Conservation (phyloP, 2,888 invertebrate genomes). For the Drosophila flavopinicola region DNA sequence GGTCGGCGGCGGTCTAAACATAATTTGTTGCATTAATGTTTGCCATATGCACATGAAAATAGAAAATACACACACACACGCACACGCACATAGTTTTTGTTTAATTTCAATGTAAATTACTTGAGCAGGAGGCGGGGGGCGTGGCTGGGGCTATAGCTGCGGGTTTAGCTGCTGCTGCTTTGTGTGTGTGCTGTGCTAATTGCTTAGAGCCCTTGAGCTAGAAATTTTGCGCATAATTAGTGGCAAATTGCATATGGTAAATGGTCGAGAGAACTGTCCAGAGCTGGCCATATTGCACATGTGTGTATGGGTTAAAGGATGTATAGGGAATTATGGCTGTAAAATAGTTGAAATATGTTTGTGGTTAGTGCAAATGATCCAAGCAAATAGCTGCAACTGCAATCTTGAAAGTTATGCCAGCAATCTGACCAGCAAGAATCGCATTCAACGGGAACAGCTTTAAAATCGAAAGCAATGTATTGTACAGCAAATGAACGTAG, state of each 20-base stretch:
- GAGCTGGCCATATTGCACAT: conserved; percentile 16
- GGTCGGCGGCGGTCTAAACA: conserved; percentile 67
- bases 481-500: neutral
- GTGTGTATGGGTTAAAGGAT: conserved; percentile 9
- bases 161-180: conserved; percentile 27
- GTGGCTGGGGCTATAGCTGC: conserved; percentile 9
- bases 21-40: conserved; percentile 80
- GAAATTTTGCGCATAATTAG: conserved; percentile 80
- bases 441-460: too few relatives aligned
- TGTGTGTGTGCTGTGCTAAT: conserved; percentile 62
- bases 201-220: conserved; percentile 77
- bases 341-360: conserved; percentile 13
- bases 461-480: too few relatives aligned
- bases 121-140: conserved; percentile 40
- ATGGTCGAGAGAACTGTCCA: conserved; percentile 38
- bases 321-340: conserved; percentile 33
- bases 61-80: conserved; percentile 16
- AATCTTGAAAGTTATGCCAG: neutral
- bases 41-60: conserved; percentile 66
- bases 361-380: neutral
- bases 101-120: conserved; percentile 79
- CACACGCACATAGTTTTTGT: conserved; percentile 66
- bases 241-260: conserved; percentile 77
- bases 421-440: neutral
- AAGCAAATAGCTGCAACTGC: neutral